Base-by-base conservation (phyloP, 1,140 invertebrate species). In the Leptestheria dahalacensis region DNA sequence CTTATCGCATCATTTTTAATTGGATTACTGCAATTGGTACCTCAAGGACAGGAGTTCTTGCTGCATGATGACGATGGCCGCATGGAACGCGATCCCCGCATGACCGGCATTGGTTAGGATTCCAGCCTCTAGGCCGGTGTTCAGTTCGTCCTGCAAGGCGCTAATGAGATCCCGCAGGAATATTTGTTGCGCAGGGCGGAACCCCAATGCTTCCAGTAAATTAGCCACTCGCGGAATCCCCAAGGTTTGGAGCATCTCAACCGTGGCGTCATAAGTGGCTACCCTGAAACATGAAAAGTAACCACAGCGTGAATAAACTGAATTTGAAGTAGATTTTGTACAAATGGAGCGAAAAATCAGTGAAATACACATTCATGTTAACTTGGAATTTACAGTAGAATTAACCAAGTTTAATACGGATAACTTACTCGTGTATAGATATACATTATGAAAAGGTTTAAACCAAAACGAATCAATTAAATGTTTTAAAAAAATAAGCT, bases 91-190 rank as follows among this genome's bases (percentile, higher is more conserved):
- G 20, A 33, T 33, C 26, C 53, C 53, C 11, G 26, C 33, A 9
- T 26, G 53, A 29, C 53, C 53, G 12, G 26, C 33, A 25, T 55
- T 52, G 23, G 58, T 49, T 28, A 60, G 41, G 20, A 52, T 18
- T 15, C 58, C 58, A 15, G 47, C 26, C n/a, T 60, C 58, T 29
- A 60, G 28, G 21, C 48, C 58, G 24, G 73, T 75, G 62, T 78
- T 76, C 11, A 86, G 65, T 69, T 88, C 85, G 57, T 88, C 83
- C 63, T 88, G 85, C 53, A 92, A 69, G 2, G 81, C 78, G 59
- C 74, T 76, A n/a, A 81, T 79, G 48, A 92, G 71, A 54, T 89
- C 84, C 0, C 70, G 67, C 1, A 88, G 68, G 57, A 79, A 82
- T 11, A 90, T 73, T 28, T 80, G 74, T 1, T 78, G 69, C 20